Evolutionary conservation across 2,797 vertebrate genomes (phyloP), one percentile per base, ranked within the genome.

Genomic region (Labeo calbasu): DNA sequence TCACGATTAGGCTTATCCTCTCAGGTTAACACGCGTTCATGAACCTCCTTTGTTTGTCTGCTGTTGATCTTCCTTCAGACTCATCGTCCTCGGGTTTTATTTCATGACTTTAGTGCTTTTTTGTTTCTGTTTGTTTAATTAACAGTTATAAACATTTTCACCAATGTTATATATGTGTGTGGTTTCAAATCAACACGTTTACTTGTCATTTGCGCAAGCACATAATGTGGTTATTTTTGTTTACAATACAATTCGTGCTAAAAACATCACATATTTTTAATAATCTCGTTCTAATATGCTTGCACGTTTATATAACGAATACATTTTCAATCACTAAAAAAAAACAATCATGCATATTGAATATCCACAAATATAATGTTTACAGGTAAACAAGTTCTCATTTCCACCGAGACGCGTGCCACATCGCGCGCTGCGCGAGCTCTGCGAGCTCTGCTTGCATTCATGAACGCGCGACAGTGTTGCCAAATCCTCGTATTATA

Each of bases 1-100:
- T 66, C 46, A 21, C 81, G 82, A 85, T 86, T 85, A 84, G 82
- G 77, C 55, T 66, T 76, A 83, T 86, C 81, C 86, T 66, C 53
- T 19, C 23, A 81, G 63, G 82, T 78, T 66, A 78, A 82, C 79
- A 66, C 36, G 80, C 77, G 61, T 71, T 55, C 66, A 11, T 53
- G 68, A 57, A 28, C 40, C 50, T 80, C 32, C 82, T 86, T 86
- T 84, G 73, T 81, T 84, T 84, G 79, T 77, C 72, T 84, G 73
- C 36, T 59, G 82, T 23, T 71, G 53, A 43, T 66, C 65, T 48
- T 71, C 19, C 13, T 19, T 50, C 5, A 46, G 28, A 13, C 46
- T 23, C 9, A 13, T 14, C 28, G 6, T 40, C 32, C 3, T 50
- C 15, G 15, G 32, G 50, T 46, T 50, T n/a, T 61, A n/a, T 50